Evolutionary conservation across 2,113 vertebrate genomes (phyloP).

Genomic region (Stigmatopora nigra): DNA sequence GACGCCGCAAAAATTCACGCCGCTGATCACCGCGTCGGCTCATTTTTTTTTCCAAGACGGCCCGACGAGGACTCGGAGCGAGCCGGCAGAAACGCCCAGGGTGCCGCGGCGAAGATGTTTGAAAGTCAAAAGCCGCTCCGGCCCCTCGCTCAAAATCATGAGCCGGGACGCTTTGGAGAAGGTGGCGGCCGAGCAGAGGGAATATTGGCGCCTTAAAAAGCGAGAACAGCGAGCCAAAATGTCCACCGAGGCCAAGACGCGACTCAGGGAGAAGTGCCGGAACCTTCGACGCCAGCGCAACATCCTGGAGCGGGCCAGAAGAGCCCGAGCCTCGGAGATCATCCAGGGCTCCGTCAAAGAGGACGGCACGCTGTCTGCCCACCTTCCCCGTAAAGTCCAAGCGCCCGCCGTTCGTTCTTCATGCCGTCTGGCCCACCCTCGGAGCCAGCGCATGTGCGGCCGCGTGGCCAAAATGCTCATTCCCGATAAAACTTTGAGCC

Average conservation of each 20-base stretch:
- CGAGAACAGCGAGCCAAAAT: constrained; percentile 71
- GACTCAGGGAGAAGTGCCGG: constrained; percentile 62
- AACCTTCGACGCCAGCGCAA: constrained; percentile 61
- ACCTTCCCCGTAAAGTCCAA: constrained; percentile 30
- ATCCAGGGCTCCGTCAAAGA: constrained; percentile 70
- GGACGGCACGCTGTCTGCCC: constrained; percentile 62
- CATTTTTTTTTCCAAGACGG: neutral
- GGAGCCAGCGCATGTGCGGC: neutral
- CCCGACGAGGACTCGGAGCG: neutral
- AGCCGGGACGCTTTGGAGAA: constrained; percentile 59
- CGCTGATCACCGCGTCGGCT: constrained; percentile 19
- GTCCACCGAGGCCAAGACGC: constrained; percentile 57
- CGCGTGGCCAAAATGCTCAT: constrained; percentile 45
- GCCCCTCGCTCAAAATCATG: constrained; percentile 22
- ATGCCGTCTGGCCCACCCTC: constrained; percentile 20
- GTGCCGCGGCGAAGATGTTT: constrained; percentile 44
- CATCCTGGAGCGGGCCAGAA: constrained; percentile 62
- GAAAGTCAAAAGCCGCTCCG: constrained; percentile 32
- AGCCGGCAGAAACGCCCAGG: neutral
- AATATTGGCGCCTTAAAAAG: constrained; percentile 73
- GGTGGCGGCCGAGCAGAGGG: constrained; percentile 60
- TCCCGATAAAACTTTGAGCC: constrained; percentile 15
- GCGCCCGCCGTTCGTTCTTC: neutral
- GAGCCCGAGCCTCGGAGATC: constrained; percentile 42
- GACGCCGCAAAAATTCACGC: constrained; percentile 34